These are phyloP conservation scores for Clarias magur DNA, from an alignment of 2,113 vertebrate genomes.

Conservation along the genomic window DNA sequence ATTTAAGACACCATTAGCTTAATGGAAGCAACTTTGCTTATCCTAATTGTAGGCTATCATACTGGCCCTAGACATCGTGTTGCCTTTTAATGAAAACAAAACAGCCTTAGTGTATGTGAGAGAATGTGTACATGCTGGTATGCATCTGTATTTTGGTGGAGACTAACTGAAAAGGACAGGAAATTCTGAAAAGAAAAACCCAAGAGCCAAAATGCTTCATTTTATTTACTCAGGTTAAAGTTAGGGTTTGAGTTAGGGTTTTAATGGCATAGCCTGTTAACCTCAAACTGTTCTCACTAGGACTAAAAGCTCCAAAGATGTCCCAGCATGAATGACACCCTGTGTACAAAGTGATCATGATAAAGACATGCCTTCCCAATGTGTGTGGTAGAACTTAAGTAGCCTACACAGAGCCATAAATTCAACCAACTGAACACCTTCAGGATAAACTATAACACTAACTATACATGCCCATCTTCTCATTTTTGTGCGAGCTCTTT, in stretches of 20 bases:
- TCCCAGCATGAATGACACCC: background rate
- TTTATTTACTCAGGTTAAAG: background rate
- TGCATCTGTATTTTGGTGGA: background rate
- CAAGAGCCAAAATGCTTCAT: background rate
- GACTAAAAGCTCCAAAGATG: background rate
- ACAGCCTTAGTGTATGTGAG: background rate
- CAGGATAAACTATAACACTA: background rate
- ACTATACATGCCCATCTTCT: background rate
- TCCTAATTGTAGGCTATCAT: constrained; percentile 5
- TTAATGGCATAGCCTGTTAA: background rate
- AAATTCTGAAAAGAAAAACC: background rate
- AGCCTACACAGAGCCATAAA: background rate
- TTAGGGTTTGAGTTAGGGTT: background rate
- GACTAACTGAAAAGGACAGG: background rate
- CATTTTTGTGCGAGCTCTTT: background rate
- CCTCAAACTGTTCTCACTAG: background rate
- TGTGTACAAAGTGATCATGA: background rate
- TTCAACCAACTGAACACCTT: background rate
- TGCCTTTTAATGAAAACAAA: background rate
- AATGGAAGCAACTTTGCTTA: constrained; percentile 4
- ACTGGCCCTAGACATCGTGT: background rate
- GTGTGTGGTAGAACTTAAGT: background rate
- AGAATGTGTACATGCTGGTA: background rate
- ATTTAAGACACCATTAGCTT: constrained; percentile 19
- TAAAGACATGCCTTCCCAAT: background rate